A percentile compares a stretch with the other conserved stretches of the same genome.
phyloP scores from a whole-genome alignment of 2,888 invertebrate species.

The Embidobia sp. region DNA sequence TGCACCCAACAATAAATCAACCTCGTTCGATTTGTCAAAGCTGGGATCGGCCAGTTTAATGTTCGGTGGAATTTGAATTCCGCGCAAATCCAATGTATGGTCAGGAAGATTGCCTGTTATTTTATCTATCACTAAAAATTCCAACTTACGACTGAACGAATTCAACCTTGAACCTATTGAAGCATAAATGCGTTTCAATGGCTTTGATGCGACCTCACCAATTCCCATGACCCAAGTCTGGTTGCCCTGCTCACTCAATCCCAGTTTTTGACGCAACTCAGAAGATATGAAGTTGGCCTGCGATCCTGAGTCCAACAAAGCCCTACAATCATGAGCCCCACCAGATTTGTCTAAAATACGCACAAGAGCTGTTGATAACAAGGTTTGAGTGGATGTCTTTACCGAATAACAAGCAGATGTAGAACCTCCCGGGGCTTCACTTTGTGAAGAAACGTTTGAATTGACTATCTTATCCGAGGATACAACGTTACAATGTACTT shows the following conservation, averaged over 20 bases:
- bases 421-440: too few species aligned
- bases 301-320: constrained; percentile 1
- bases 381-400: too few species aligned
- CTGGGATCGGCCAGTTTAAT: constrained; percentile 13
- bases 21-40: neutral
- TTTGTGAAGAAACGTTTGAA: too few species aligned
- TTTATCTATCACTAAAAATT: neutral
- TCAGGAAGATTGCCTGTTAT: neutral
- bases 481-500: too few species aligned
- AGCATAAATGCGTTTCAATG: neutral
- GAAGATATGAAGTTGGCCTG: neutral
- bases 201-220: neutral
- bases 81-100: neutral
- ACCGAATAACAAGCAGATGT: too few species aligned
- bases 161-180: neutral
- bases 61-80: neutral
- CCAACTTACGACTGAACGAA: neutral
- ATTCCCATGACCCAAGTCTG: neutral
- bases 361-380: constrained; percentile 1
- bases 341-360: neutral
- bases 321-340: neutral
- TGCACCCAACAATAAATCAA: constrained; percentile 19
- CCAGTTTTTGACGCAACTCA: neutral
- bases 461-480: too few species aligned
- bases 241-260: neutral